Percentiles rank a stretch among this genome's conserved stretches.
Conservation (phyloP, 1,140 invertebrate genomes). For the Ditylenchus dipsaci region DNA sequence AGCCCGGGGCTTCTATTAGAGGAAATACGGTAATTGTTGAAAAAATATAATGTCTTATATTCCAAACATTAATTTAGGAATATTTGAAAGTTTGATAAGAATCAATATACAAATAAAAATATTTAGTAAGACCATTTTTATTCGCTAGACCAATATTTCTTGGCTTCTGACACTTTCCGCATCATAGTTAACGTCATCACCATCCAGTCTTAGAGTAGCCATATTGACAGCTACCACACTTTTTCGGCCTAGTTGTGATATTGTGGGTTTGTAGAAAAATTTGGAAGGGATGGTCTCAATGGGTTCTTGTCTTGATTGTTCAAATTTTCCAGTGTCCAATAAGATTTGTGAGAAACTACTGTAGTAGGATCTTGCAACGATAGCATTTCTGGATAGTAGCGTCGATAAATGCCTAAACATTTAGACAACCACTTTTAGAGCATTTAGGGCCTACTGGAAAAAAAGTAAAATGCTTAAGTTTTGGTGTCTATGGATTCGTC, state of each 20-base stretch:
- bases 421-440: too few species aligned
- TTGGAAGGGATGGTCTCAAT: conserved; percentile 30
- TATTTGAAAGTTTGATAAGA: too few species aligned
- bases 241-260: conserved; percentile 26
- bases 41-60: too few species aligned
- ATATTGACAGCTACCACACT: conserved; percentile 42
- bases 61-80: too few species aligned
- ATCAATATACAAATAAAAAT: too few species aligned
- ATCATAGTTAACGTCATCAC: conserved; percentile 39
- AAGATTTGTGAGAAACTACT: conserved; percentile 37
- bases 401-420: conserved; percentile 42
- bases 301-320: conserved; percentile 11
- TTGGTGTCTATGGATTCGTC: too few species aligned
- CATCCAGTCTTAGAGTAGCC: conserved; percentile 36
- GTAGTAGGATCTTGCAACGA: conserved; percentile 34
- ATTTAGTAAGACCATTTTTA: background rate
- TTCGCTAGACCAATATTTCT: conserved; percentile 2
- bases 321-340: conserved; percentile 44
- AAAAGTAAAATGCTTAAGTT: too few species aligned
- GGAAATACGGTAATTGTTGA: too few species aligned
- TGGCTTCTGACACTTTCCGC: conserved; percentile 11
- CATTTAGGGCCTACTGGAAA: too few species aligned
- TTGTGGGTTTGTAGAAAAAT: conserved; percentile 26
- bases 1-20: too few species aligned
- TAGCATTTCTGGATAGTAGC: conserved; percentile 41